These are phyloP conservation scores for Falcunculus frontatus DNA, from an alignment of 2,113 vertebrate genomes.

Conservation along the genomic window DNA sequence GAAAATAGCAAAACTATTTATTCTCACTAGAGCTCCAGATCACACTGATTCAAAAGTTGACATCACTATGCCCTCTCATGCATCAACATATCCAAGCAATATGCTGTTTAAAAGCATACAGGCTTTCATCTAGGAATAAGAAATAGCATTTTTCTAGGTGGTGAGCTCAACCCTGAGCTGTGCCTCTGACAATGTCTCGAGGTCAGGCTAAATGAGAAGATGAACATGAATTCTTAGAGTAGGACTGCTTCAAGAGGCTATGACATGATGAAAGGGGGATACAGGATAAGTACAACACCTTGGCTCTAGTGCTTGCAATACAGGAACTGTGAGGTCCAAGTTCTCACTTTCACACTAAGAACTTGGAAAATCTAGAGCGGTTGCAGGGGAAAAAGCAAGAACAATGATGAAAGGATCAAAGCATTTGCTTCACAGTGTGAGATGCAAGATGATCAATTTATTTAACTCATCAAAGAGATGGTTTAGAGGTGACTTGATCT, in stretches of 20 bases:
- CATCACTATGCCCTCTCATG: not conserved
- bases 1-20: not conserved
- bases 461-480: constrained; percentile 12
- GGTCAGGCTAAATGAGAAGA: not conserved
- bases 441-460: constrained; percentile 2
- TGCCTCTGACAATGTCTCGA: not conserved
- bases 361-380: not conserved
- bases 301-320: not conserved
- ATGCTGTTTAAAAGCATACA: not conserved
- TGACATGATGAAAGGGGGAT: not conserved
- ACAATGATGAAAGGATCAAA: not conserved
- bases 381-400: not conserved
- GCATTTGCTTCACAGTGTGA: not conserved
- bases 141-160: not conserved
- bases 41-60: not conserved
- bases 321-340: not conserved
- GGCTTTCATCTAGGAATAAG: not conserved
- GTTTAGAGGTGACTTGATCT: constrained; percentile 1
- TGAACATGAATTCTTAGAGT: not conserved
- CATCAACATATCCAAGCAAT: not conserved
- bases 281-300: not conserved
- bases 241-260: not conserved
- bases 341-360: not conserved
- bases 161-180: not conserved
- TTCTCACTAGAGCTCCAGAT: not conserved